Evolutionary conservation across 2,888 invertebrate species (phyloP).

Genomic region (Brachypterus glaber): DNA sequence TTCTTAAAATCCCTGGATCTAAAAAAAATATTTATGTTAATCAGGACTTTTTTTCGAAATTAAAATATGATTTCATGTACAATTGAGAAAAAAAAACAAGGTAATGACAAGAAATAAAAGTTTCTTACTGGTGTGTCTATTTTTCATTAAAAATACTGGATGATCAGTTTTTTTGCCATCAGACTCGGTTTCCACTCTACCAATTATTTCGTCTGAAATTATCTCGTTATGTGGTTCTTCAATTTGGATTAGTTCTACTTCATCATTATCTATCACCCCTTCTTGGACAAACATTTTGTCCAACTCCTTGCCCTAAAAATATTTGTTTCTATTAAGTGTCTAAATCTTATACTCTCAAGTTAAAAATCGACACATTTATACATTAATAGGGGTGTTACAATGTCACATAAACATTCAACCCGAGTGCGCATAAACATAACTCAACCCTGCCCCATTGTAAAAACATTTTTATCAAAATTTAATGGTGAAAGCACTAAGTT

Average conservation of each 20-base stretch:
- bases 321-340: too few relatives aligned
- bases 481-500: too few relatives aligned
- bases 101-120: constrained; percentile 12
- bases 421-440: too few relatives aligned
- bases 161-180: constrained; percentile 52
- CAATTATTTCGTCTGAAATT: constrained; percentile 48
- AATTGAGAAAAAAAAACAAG: neutral
- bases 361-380: too few relatives aligned
- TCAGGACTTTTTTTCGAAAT: too few relatives aligned
- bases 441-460: too few relatives aligned
- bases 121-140: constrained; percentile 24
- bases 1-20: constrained; percentile 7
- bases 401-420: too few relatives aligned
- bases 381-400: too few relatives aligned
- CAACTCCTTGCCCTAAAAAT: constrained; percentile 60
- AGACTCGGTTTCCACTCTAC: constrained; percentile 52
- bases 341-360: too few relatives aligned
- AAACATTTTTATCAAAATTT: too few relatives aligned
- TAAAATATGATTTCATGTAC: neutral
- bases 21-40: neutral
- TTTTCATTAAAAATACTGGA: constrained; percentile 40
- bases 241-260: constrained; percentile 26
- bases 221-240: constrained; percentile 19
- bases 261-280: constrained; percentile 52
- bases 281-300: constrained; percentile 64